Base-by-base conservation (phyloP, 1,140 invertebrate genomes). In the Laodelphax striatellus region DNA sequence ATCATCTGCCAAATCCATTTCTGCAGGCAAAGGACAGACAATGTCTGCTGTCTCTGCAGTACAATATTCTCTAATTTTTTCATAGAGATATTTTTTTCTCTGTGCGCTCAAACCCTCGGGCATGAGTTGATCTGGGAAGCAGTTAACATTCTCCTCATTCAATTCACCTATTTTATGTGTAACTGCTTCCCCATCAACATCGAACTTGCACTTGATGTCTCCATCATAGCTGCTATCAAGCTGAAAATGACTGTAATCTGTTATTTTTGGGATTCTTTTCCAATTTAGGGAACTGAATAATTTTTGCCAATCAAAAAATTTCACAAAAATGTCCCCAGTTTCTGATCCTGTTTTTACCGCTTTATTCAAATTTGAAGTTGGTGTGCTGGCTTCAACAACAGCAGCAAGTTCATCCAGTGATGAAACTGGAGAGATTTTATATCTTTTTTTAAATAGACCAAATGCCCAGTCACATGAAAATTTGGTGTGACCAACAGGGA, bases 51-150 rank as follows among this genome's bases (percentile, higher is more conserved):
- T 43, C 14, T 58, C 57, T 16, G 8, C 5, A 22, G 16, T 21
- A 43, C 44, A 52, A 54, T 52, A 59, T 43, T 59, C 22, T 31
- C 58, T 19, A 28, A 53, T 59, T 13, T 24, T 59, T 3, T 59
- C 52, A 31, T 52, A 59, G 22, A 59, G 38, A 34, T 59, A 59
- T 22, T 19, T n/a, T 52, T 59, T 59, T 28, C 44, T n/a, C n/a
- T n/a, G n/a, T 52, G 22, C 34, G 13, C 14, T 59, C 14, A 50
- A 24, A 54, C 43, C 50, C 11, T 34, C 9, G 28, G 28, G 28
- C 58, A 19, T 28, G 52, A 19, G n/a, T 52, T 21, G 16, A 4
- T 14, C 22, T 24, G 22, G 21, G 38, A 21, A 50, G 17, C 50
- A 22, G 19, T 59, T 24, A 52, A 52, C 16, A 34, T 34, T 31